Evolutionary conservation across 2,113 vertebrate genomes (phyloP).

Genomic region (Perca fluviatilis): DNA sequence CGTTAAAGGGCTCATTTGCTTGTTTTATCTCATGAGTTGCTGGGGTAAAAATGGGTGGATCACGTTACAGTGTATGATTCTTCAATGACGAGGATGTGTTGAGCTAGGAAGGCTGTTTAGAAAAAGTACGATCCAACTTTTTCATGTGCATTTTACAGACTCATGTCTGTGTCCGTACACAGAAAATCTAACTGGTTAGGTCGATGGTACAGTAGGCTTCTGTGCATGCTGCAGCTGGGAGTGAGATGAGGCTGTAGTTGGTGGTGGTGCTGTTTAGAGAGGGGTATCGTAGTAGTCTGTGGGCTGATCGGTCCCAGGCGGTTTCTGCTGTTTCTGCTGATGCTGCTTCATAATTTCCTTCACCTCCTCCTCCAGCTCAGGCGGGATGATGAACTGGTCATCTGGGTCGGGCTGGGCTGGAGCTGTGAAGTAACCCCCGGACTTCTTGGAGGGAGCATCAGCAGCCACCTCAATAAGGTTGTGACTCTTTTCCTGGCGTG

Average conservation of each 20-base stretch:
- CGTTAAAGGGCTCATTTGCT: slow-evolving; percentile 83
- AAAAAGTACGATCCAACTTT: slow-evolving; percentile 51
- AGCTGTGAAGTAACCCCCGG: slow-evolving; percentile 95
- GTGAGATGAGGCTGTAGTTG: slow-evolving; percentile 40
- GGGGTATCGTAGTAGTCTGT: slow-evolving; percentile 93
- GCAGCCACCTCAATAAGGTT: slow-evolving; percentile 95
- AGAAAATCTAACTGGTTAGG: slow-evolving; percentile 4
- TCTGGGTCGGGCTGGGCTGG: slow-evolving; percentile 96
- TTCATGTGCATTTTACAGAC: slow-evolving; percentile 58
- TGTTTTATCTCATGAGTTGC: slow-evolving; percentile 50
- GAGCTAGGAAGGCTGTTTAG: slow-evolving; percentile 50
- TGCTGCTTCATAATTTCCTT: slow-evolving; percentile 99
- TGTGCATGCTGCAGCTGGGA: slow-evolving; percentile 38
- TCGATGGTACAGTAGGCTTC: slow-evolving; percentile 2
- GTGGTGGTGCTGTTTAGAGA: slow-evolving; percentile 84
- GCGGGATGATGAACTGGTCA: slow-evolving; percentile 98
- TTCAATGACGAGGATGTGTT: slow-evolving; percentile 50
- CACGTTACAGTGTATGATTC: slow-evolving; percentile 58
- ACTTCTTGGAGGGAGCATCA: slow-evolving; percentile 91
- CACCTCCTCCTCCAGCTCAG: slow-evolving; percentile 98
- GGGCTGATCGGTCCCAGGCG: slow-evolving; percentile 85
- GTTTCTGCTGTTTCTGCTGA: slow-evolving; percentile 91
- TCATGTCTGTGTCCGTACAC: slow-evolving; percentile 35
- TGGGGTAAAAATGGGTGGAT: slow-evolving; percentile 43
- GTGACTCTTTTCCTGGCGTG: slow-evolving; percentile 93